Percentiles rank a stretch among this genome's conserved stretches.
phyloP scores from a whole-genome alignment of 2,888 invertebrate species.

The Theodoxus fluviatilis region DNA sequence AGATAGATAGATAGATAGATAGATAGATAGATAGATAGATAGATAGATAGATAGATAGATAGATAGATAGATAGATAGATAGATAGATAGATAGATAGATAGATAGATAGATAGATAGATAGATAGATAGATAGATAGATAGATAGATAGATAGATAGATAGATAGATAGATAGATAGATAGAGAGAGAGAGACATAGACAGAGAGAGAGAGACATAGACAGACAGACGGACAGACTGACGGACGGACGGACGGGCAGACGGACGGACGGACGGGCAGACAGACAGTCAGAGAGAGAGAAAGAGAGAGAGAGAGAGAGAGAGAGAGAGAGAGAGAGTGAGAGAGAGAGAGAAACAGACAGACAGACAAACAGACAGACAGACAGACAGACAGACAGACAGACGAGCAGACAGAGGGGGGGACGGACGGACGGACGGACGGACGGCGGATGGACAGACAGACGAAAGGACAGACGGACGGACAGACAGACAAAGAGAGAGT shows the following conservation, averaged over 20 bases:
- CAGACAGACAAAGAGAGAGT: not conserved
- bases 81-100: slow-evolving; percentile 26
- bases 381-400: slow-evolving; percentile 15
- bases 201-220: slow-evolving; percentile 1
- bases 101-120: not conserved
- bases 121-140: not conserved
- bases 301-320: slow-evolving; percentile 9
- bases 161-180: not conserved
- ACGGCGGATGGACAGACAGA: not conserved
- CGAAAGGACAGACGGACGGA: not conserved
- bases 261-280: not conserved
- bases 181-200: not conserved
- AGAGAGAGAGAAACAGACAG: slow-evolving; percentile 23
- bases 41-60: slow-evolving; percentile 23
- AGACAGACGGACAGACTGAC: slow-evolving; percentile 10
- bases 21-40: slow-evolving; percentile 27
- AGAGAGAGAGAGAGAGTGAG: slow-evolving; percentile 25
- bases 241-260: not conserved
- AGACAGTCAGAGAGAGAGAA: slow-evolving; percentile 1
- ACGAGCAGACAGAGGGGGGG: not conserved
- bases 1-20: slow-evolving; percentile 17
- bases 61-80: slow-evolving; percentile 22
- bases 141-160: not conserved
- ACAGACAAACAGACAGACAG: slow-evolving; percentile 11
- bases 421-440: not conserved